Evolutionary conservation across 2,797 vertebrate genomes (phyloP).

Genomic region (Amphiprion clarkii): DNA sequence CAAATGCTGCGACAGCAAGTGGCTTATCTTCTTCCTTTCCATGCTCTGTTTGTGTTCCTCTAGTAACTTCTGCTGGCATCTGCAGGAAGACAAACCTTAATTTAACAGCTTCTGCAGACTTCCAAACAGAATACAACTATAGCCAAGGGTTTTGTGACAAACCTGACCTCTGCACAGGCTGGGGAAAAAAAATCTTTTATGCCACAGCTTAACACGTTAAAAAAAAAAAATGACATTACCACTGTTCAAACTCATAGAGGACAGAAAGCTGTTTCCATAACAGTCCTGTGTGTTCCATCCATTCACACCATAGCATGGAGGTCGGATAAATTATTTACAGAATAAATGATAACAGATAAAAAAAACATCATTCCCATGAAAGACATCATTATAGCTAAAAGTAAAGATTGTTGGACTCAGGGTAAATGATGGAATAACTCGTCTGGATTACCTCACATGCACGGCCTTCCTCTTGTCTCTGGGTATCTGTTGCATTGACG

Average conservation of each 20-base stretch:
- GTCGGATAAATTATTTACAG: neutral
- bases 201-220: neutral
- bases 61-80: neutral
- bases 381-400: neutral
- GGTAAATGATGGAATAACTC: neutral
- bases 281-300: neutral
- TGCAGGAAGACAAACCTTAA: neutral
- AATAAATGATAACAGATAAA: neutral
- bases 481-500: slow-evolving; percentile 2
- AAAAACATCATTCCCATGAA: neutral
- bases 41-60: neutral
- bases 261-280: neutral
- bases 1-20: neutral
- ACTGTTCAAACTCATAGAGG: neutral
- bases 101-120: neutral
- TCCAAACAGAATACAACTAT: neutral
- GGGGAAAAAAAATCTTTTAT: neutral
- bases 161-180: neutral
- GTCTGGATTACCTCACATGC: slow-evolving; percentile 6
- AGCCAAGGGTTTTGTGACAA: neutral
- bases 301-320: neutral
- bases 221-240: neutral
- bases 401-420: neutral
- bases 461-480: neutral
- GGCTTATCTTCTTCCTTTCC: neutral